These are phyloP conservation scores for Pleuronectes platessa DNA, from an alignment of 2,113 vertebrate genomes.

Conservation along the genomic window DNA sequence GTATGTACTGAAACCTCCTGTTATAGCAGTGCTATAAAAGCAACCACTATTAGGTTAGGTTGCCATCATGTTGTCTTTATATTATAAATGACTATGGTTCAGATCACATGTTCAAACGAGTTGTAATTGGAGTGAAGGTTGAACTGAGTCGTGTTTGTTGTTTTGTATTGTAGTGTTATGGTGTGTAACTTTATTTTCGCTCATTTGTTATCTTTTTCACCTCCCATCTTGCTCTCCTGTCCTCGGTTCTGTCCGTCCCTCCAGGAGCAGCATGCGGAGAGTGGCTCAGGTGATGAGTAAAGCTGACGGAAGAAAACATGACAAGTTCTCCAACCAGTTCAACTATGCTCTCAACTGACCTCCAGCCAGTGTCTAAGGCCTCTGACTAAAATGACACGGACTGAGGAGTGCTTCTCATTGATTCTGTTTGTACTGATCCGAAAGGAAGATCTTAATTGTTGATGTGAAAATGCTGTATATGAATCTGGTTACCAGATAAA, in stretches of 20 bases:
- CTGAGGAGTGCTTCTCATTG: neutral
- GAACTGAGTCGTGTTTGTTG: too few species aligned
- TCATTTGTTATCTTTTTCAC: neutral
- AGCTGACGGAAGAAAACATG: conserved; percentile 90
- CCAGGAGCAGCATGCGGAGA: conserved; percentile 88
- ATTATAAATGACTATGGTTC: neutral
- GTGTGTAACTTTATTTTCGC: too few species aligned
- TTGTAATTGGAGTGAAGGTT: neutral
- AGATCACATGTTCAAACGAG: neutral
- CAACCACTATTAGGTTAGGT: neutral
- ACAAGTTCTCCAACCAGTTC: conserved; percentile 98
- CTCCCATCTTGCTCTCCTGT: neutral
- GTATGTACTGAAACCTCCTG: conserved; percentile 76
- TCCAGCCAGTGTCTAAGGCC: neutral
- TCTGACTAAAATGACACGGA: too few species aligned
- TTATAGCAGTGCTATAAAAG: neutral
- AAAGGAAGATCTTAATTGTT: neutral
- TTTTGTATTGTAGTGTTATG: neutral
- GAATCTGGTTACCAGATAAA: neutral
- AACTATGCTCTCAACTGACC: conserved; percentile 92
- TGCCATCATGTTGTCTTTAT: neutral
- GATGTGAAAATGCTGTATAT: neutral
- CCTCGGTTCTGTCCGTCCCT: neutral
- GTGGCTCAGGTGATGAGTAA: conserved; percentile 87
- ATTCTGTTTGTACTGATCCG: neutral